These are phyloP conservation scores for Drosophila anomalata DNA, from an alignment of 2,888 invertebrate species.

Conservation along the genomic window DNA sequence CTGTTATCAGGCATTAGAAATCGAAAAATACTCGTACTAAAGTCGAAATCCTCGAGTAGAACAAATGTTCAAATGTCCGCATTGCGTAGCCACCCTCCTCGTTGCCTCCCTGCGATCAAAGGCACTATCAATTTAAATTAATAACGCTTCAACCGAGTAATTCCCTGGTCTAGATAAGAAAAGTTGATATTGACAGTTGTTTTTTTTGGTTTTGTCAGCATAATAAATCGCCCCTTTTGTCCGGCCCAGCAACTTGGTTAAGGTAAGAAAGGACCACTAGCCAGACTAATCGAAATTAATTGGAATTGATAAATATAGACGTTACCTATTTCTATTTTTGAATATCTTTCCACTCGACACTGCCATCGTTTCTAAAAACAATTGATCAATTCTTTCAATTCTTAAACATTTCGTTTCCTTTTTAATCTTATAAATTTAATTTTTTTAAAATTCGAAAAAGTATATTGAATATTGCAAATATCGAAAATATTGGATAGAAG, in stretches of 20 bases:
- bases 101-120: slow-evolving; percentile 9
- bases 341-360: slow-evolving; percentile 8
- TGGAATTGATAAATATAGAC: slow-evolving; percentile 18
- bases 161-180: slow-evolving; percentile 61
- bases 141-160: slow-evolving; percentile 66
- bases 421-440: background rate
- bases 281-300: background rate
- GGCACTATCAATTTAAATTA: slow-evolving; percentile 73
- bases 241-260: slow-evolving; percentile 25
- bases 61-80: slow-evolving; percentile 35
- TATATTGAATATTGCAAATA: too few species aligned
- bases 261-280: background rate
- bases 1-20: slow-evolving; percentile 72
- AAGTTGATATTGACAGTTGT: slow-evolving; percentile 60
- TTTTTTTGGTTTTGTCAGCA: slow-evolving; percentile 56
- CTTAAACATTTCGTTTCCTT: background rate
- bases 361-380: background rate
- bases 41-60: slow-evolving; percentile 60
- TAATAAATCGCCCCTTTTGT: slow-evolving; percentile 60
- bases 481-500: too few species aligned
- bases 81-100: slow-evolving; percentile 24
- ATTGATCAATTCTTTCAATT: background rate
- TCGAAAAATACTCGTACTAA: slow-evolving; percentile 55
- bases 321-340: slow-evolving; percentile 27
- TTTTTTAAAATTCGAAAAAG: background rate